Conservation (phyloP, 2,113 vertebrate genomes). For the Cinclus cinclus region DNA sequence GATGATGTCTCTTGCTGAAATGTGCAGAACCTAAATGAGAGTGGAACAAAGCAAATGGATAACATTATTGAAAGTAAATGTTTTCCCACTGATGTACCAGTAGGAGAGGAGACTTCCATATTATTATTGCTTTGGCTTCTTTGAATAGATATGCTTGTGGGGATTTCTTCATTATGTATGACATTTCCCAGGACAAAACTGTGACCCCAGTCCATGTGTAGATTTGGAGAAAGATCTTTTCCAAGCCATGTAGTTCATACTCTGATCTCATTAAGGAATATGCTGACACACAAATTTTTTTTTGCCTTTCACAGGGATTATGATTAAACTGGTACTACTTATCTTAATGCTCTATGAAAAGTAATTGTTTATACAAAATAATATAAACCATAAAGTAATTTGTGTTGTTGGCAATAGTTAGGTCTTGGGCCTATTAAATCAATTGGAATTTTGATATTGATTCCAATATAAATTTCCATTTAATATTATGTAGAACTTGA, state of each 20-base stretch:
- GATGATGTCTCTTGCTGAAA: background rate
- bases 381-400: background rate
- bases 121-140: background rate
- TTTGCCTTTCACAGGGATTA: background rate
- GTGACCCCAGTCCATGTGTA: background rate
- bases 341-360: background rate
- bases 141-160: background rate
- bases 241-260: background rate
- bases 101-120: background rate
- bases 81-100: background rate
- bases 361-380: background rate
- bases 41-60: background rate
- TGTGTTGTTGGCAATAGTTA: background rate
- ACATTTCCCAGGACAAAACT: background rate
- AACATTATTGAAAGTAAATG: background rate
- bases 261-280: background rate
- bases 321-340: background rate
- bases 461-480: background rate
- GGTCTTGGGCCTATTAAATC: background rate
- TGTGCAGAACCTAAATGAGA: background rate
- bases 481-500: background rate
- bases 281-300: background rate
- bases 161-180: background rate
- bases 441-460: background rate
- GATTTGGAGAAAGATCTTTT: slow-evolving; percentile 7